phyloP scores from a whole-genome alignment of 1,140 invertebrate species.

The Heliothis subflexa region DNA sequence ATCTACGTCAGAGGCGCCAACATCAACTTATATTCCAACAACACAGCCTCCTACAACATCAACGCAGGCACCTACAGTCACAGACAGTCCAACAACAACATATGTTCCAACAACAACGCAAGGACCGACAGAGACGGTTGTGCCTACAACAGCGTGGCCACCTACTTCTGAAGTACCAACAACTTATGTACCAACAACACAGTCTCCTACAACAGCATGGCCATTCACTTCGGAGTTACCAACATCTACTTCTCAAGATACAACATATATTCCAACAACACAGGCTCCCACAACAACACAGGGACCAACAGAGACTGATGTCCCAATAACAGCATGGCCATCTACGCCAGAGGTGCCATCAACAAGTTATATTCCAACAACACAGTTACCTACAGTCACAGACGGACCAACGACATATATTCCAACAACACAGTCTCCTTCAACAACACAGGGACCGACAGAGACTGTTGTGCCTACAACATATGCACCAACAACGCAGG shows the following conservation, averaged over 20 bases:
- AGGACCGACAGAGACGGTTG: not conserved
- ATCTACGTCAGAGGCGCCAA: not conserved
- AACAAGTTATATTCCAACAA: conserved; percentile 9
- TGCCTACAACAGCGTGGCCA: conserved; percentile 8
- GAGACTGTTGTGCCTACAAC: conserved; percentile 15
- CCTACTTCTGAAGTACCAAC: not conserved
- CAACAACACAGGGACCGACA: too few relatives aligned
- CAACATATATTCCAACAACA: too few relatives aligned
- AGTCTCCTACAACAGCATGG: conserved; percentile 1
- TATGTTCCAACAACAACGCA: too few relatives aligned
- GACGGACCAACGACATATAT: not conserved
- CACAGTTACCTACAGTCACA: too few relatives aligned
- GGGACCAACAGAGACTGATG: too few relatives aligned
- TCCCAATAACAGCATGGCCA: conserved; percentile 8
- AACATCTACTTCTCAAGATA: too few relatives aligned
- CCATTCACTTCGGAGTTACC: conserved; percentile 1
- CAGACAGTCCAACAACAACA: too few relatives aligned
- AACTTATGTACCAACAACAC: conserved; percentile 3
- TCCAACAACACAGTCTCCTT: not conserved
- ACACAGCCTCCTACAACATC: not conserved
- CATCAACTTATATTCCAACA: not conserved
- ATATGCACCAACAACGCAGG: conserved; percentile 11
- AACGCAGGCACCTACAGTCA: too few relatives aligned
- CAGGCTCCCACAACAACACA: too few relatives aligned
- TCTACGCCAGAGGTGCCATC: conserved; percentile 9